These are phyloP conservation scores for Hemichromis elongatus DNA, from an alignment of 2,113 vertebrate species.

Conservation along the genomic window DNA sequence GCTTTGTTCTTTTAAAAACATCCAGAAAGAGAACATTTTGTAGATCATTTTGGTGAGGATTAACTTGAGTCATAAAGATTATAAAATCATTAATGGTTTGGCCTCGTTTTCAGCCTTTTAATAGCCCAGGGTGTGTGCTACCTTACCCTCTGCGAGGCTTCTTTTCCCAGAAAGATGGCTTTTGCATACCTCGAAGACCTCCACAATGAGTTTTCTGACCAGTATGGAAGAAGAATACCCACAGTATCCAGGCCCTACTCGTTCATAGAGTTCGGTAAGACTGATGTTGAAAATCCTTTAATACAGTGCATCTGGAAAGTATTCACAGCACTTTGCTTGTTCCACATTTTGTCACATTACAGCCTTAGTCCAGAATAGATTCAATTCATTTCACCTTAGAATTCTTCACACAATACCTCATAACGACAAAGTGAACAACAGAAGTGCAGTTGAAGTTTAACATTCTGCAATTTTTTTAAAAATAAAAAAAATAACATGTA, in stretches of 20 bases:
- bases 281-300: not conserved
- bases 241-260: constrained; percentile 93
- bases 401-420: not conserved
- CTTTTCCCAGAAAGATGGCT: constrained; percentile 88
- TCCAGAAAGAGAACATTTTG: not conserved
- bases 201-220: constrained; percentile 88
- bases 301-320: not conserved
- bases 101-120: constrained; percentile 73
- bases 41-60: not conserved
- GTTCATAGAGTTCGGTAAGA: constrained; percentile 95
- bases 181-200: constrained; percentile 93
- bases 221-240: constrained; percentile 86
- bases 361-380: not conserved
- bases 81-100: not conserved
- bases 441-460: accelerated
- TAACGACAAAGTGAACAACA: not conserved
- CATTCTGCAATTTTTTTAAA: accelerated
- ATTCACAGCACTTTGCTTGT: not conserved
- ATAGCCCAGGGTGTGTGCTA: constrained; percentile 93
- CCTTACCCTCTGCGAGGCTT: constrained; percentile 87
- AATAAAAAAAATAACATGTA: not conserved
- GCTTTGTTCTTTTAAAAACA: not conserved
- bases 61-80: not conserved
- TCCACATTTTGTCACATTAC: not conserved
- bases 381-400: not conserved